phyloP scores from a whole-genome alignment of 2,797 vertebrate genomes.

The Tragelaphus eurycerus region DNA sequence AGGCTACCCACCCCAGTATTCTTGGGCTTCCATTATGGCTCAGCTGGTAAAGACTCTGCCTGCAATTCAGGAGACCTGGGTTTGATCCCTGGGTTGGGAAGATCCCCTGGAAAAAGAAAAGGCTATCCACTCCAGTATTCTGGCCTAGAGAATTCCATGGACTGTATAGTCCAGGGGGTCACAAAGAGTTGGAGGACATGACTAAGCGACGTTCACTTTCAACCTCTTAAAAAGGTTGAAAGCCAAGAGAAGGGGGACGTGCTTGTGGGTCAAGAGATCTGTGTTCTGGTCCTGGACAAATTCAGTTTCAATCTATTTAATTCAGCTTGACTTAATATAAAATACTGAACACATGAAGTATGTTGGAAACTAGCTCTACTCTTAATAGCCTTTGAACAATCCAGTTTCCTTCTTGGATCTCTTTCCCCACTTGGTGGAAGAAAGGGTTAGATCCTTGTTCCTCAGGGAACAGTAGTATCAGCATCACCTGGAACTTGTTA shows the following conservation, averaged over 20 bases:
- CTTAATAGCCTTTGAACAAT: not conserved
- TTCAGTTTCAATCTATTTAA: not conserved
- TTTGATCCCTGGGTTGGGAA: not conserved
- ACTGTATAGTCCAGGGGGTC: not conserved
- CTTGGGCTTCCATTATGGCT: not conserved
- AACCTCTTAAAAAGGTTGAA: not conserved
- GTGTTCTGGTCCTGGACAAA: not conserved
- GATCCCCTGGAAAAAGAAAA: not conserved
- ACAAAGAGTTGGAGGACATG: not conserved
- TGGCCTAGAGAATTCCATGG: not conserved
- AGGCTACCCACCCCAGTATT: not conserved
- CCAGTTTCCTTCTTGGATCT: not conserved
- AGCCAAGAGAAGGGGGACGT: not conserved
- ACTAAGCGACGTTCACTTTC: not conserved
- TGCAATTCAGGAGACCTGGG: not conserved
- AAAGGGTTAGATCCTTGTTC: not conserved
- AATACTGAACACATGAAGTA: not conserved
- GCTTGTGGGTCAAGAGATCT: not conserved
- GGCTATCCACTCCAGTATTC: not conserved
- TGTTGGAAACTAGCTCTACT: not conserved
- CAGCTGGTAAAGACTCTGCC: not conserved
- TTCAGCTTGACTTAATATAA: not conserved
- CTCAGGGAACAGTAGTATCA: not conserved
- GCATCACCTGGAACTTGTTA: not conserved
- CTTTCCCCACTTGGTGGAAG: not conserved